These are phyloP conservation scores for Hybos culiciformis DNA, from an alignment of 2,888 invertebrate species.

Conservation along the genomic window DNA sequence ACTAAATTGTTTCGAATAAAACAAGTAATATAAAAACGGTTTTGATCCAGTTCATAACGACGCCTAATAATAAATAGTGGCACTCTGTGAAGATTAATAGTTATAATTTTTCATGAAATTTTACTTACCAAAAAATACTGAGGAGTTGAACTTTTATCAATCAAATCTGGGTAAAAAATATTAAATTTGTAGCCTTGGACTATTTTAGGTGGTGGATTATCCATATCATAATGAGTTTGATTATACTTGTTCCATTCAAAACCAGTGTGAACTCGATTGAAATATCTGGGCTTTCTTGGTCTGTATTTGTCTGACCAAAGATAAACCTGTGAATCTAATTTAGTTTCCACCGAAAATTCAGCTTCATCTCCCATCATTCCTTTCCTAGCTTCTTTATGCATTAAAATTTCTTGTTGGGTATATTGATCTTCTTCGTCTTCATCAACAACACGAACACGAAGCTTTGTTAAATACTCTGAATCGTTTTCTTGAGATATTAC, in stretches of 20 bases:
- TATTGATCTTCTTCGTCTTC: conserved; percentile 48
- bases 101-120: too few relatives aligned
- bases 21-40: too few relatives aligned
- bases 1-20: not conserved
- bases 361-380: conserved; percentile 80
- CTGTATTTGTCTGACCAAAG: conserved; percentile 95
- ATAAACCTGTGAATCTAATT: conserved; percentile 65
- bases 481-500: conserved; percentile 67
- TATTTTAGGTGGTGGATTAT: conserved; percentile 99
- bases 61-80: too few relatives aligned
- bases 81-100: too few relatives aligned
- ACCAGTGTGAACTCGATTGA: conserved; percentile 91
- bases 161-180: conserved; percentile 98
- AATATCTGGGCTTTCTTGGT: conserved; percentile 93
- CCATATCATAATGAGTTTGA: conserved; percentile 99
- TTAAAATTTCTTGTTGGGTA: conserved; percentile 43
- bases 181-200: conserved; percentile 99
- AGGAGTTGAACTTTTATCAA: conserved; percentile 84
- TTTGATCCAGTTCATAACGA: too few relatives aligned
- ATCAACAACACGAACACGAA: conserved; percentile 48
- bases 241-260: conserved; percentile 99
- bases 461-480: conserved; percentile 54
- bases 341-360: conserved; percentile 79
- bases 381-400: conserved; percentile 69
- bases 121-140: conserved; percentile 75